Base-by-base conservation (phyloP, 1,140 invertebrate genomes). In the Macrotrachela quadricornifera region DNA sequence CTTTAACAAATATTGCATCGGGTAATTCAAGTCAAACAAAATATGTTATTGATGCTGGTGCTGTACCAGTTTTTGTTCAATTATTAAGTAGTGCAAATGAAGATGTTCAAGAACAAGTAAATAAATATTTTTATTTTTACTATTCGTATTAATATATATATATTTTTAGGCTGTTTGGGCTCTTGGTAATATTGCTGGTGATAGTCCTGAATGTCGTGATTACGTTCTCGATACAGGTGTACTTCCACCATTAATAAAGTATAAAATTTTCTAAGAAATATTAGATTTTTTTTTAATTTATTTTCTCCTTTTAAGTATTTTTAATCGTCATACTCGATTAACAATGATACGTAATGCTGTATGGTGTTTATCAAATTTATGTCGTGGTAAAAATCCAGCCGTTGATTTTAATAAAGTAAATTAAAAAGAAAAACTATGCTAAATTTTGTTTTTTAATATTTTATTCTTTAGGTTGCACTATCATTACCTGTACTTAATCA, bases 281-380 rank as follows among this genome's bases (percentile, higher is more conserved):
- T n/a, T n/a, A n/a, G n/a, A n/a, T n/a, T n/a, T 30, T 30, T 4
- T 30, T 30, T 30, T 8, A 30, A 4, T 8, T 30, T 30, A 8
- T 30, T 30, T 30, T 8, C 8, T 30, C 8, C 21, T 30, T 8
- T 4, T 4, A 4, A 30, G 21, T 61, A 75, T 91, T 46, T 70
- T 92, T 54, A 80, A 79, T 59, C 85, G 83, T 70, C 76, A 78
- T 16, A 77, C 77, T 18, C 77, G 82, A 59, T 69, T 94, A 54
- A 83, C 87, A 6, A 88, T 92, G 85, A 85, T 79, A 37, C 77
- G 88, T 55, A 96, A 96, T 72, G 86, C 85, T n/a, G 88, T 94
- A 9, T 95, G 90, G 90, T 84, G 86, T 55, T 68, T 96, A 38
- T 92, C 86, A 40, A 96, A 96, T 72, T 71, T 96, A 46, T 95